Base-by-base conservation (phyloP, 2,797 vertebrate species). In the Dallia pectoralis region DNA sequence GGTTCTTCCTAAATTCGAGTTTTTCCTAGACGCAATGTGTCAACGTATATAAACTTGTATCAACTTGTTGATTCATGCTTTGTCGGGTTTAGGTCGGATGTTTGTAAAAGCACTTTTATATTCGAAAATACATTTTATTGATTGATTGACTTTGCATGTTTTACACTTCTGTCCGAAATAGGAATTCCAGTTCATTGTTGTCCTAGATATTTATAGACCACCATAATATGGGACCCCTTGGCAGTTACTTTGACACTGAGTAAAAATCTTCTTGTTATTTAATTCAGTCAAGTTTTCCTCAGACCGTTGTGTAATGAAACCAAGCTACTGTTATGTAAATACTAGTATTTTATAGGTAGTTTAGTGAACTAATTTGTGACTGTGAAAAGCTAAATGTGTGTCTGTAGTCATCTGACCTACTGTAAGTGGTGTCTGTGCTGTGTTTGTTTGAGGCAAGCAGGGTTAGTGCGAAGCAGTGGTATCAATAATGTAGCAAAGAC, bases 401-500 rank as follows among this genome's bases (percentile, higher is more conserved):
- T 80, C 81, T 78, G 86, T 89, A 83, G 85, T 88, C 82, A 77
- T 86, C 77, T 90, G 89, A 93, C 91, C 90, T 92, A 40, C 36
- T 6, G 36, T 40, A 91, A 87, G 79, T 79, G 82, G 86, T 85
- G 89, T 77, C 81, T 88, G 85, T 84, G 75, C 86, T 77, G 81
- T 88, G 82, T 86, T 78, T 86, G 85, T 87, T 83, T 9, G 82
- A 87, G 83, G 85, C 88, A 80, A 79, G 84, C 76, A 85, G 83
- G 79, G 86, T 84, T 87, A 79, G 83, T 91, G 84, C 91, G 91
- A 91, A 92, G 89, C 90, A 87, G 90, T 73, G 73, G 85, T 93
- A 93, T 93, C 89, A 94, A 92, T 92, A 92, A 92, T 92, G 82
- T 78, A 93, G 91, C 85, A 92, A 91, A 91, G 86, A 81, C 85